Evolutionary conservation across 2,797 vertebrate genomes (phyloP).

Genomic region (Sebastolobus alascanus): DNA sequence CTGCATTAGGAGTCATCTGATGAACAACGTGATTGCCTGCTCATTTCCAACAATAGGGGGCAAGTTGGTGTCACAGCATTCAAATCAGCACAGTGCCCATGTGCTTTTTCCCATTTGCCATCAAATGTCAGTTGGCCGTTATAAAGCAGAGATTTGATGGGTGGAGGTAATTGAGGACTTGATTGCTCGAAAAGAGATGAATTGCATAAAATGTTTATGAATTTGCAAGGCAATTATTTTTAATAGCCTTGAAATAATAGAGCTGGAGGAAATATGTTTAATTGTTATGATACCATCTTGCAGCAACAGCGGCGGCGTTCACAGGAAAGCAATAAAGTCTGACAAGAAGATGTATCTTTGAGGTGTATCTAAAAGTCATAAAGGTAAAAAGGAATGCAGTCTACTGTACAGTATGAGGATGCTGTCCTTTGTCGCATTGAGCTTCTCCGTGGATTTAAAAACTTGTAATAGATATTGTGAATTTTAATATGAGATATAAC

Average conservation of each 20-base stretch:
- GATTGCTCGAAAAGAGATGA: slow-evolving; percentile 87
- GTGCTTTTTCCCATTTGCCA: slow-evolving; percentile 94
- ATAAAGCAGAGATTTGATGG: slow-evolving; percentile 90
- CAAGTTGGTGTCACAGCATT: slow-evolving; percentile 98
- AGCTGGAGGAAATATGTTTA: slow-evolving; percentile 85
- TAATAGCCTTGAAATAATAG: slow-evolving; percentile 86
- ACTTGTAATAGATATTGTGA: not conserved
- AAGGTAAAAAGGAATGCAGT: slow-evolving; percentile 41
- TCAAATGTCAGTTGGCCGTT: slow-evolving; percentile 97
- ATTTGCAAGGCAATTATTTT: slow-evolving; percentile 89
- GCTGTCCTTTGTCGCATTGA: slow-evolving; percentile 24
- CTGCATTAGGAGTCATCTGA: slow-evolving; percentile 99
- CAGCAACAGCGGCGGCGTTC: slow-evolving; percentile 71
- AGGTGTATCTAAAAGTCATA: slow-evolving; percentile 75
- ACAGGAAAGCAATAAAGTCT: slow-evolving; percentile 77
- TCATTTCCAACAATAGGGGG: slow-evolving; percentile 99
- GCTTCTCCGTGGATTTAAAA: not conserved
- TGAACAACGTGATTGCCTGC: slow-evolving; percentile 98
- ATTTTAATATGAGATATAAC: not conserved
- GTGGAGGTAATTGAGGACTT: slow-evolving; percentile 87
- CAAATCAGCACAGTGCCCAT: slow-evolving; percentile 92
- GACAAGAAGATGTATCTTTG: slow-evolving; percentile 75
- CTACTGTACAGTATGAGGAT: slow-evolving; percentile 1
- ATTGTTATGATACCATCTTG: slow-evolving; percentile 85
- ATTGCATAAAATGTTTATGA: slow-evolving; percentile 88